Conservation (phyloP, 2,888 invertebrate species). For the Polydrusus pterygomalis region DNA sequence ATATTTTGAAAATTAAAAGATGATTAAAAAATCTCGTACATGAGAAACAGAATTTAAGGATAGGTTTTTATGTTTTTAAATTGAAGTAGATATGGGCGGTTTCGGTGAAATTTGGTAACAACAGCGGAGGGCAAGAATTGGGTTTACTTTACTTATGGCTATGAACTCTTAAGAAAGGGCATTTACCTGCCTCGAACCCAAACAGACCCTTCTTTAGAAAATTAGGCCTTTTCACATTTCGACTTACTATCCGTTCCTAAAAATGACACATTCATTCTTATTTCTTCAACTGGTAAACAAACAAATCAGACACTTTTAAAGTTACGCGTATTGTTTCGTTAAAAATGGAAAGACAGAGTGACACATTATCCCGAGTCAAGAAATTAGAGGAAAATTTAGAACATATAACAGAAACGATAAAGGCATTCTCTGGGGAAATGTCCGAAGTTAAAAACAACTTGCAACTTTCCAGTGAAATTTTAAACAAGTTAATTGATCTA, state of each 20-base stretch:
- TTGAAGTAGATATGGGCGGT: no score
- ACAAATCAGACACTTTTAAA: background rate
- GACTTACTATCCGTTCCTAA: background rate
- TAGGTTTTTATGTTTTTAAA: no score
- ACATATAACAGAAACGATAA: constrained; percentile 27
- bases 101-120: no score
- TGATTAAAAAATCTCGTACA: no score
- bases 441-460: constrained; percentile 48
- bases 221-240: background rate
- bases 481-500: constrained; percentile 51
- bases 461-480: constrained; percentile 57
- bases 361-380: constrained; percentile 15
- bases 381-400: constrained; percentile 24
- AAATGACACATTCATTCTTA: background rate
- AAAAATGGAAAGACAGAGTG: constrained; percentile 10
- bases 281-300: background rate
- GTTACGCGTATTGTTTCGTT: background rate
- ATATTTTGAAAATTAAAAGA: no score
- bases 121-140: no score
- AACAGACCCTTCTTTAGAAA: constrained; percentile 6
- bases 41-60: no score
- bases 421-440: constrained; percentile 30
- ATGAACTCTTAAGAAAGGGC: no score
- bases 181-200: background rate
- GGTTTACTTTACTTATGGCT: no score